Base-by-base conservation (phyloP, 1,140 invertebrate genomes). In the Zophobas atratus region DNA sequence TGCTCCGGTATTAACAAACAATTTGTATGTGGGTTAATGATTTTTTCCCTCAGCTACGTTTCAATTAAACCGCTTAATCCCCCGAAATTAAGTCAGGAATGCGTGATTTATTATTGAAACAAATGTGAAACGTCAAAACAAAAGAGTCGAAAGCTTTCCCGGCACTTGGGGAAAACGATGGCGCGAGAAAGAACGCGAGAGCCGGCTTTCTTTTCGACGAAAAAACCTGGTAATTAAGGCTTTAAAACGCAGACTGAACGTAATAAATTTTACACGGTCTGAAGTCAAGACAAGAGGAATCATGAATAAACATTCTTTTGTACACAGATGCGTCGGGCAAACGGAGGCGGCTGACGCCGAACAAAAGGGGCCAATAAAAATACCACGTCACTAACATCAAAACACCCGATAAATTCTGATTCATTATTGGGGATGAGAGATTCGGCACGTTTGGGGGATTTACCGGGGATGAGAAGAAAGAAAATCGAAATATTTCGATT, bases 301-400 rank as follows among this genome's bases (percentile, higher is more conserved):
- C 70, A 72, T 72, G 70, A 72, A 72, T 72, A 72, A 72, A 72
- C 70, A 72, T 72, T 72, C 70, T 72, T 72, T 72, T 72, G 70
- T 72, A 55, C 51, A 72, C 70, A 72, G 70, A 72, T 72, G 70
- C 70, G 51, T 51, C 70, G 51, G 51, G 48, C 51, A 72, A 55
- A 53, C 48, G 48, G 70, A 72, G 51, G 70, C 70, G 70, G 70
- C 70, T 72, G 41, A 33, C 39, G 67, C 8, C 57, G 51, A 72
- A 51, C 46, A 72, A 72, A 72, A 72, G 70, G 70, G 51, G 70
- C 70, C 48, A 72, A 72, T 72, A 72, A 72, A 72, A 72, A 72
- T 72, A 72, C 70, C 70, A 72, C 70, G 70, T 72, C 70, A 72
- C 46, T 72, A 72, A 72, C 70, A 72, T 72, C 70, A 72, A 72